A percentile compares a stretch with the other conserved stretches of the same genome.
Conservation (phyloP, 2,113 vertebrate species). For the Sceloporus tristichus region DNA sequence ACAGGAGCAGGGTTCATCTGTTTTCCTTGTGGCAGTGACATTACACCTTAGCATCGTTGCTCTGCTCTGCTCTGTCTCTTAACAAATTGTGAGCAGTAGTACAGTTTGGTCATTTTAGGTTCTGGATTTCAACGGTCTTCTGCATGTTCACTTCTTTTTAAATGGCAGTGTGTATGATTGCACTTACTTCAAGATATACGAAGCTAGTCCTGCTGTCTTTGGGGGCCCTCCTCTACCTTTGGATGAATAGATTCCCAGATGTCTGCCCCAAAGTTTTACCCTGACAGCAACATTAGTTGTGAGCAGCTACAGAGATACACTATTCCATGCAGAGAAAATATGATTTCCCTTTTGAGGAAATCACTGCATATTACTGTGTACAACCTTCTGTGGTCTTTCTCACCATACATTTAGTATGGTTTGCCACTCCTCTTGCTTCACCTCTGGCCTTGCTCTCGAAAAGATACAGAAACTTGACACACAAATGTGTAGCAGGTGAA, state of each 20-base stretch:
- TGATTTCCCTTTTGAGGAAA: constrained; percentile 5
- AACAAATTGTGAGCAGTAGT: background rate
- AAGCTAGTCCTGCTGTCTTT: background rate
- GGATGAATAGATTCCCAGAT: background rate
- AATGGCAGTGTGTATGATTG: background rate
- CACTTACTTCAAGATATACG: background rate
- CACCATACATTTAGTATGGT: background rate
- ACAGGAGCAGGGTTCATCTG: constrained; percentile 20
- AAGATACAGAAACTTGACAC: background rate
- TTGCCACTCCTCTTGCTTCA: background rate
- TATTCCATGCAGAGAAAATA: background rate
- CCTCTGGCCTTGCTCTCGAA: background rate
- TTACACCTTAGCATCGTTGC: background rate
- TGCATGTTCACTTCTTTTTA: background rate
- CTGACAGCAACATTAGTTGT: background rate
- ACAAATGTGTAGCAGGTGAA: background rate
- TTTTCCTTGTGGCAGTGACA: constrained; percentile 9
- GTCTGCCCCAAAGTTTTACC: background rate
- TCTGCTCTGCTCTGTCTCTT: background rate
- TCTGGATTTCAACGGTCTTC: background rate
- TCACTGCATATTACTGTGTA: background rate
- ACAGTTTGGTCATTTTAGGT: background rate
- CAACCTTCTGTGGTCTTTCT: background rate
- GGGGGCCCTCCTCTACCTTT: background rate
- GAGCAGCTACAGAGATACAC: background rate